Base-by-base conservation (phyloP, 64 coral and sea anemone species). In the Porites lutea region DNA sequence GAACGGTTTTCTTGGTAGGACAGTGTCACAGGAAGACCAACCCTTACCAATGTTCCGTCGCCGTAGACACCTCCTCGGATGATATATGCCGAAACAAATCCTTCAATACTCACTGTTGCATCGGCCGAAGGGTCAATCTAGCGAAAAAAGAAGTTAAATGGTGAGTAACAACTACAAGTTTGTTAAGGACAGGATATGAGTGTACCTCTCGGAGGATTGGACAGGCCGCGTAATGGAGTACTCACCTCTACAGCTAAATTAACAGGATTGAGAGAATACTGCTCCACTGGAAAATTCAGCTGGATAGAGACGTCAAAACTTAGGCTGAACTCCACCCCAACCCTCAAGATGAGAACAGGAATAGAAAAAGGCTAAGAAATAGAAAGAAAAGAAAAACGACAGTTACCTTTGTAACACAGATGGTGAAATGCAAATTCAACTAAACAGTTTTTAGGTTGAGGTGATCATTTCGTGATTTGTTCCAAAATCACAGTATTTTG, bases 161-260 rank as follows among this genome's bases (percentile, higher is more conserved):
- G 27, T 37, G 27, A 37, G 27, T 37, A 37, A 37, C 27, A 37
- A 37, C 27, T 37, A 37, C 27, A 37, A 37, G 27, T 37, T 37
- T 37, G 27, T 37, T 37, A 37, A 37, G 27, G 27, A 37, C 27
- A 37, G 27, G 27, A 37, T 37, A 37, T 37, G 27, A 37, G 27
- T 37, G 27, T 37, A 37, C 27, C 27, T 37, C 10, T 55, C 5
- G 10, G 5, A 55, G 53, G 5, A 55, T 7, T 5, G 53, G 5
- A 55, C 5, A 0, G 10, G 53, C 10, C 53, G 5, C 5, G 10
- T 55, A 21, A 21, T 69, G 19, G 15, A 69, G 8, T 16, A 16
- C 13, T 73, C 55, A 88, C 86, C 71, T 75, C n/a, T n/a, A 88
- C 49, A 27, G 86, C 70, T 45, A 88, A 14, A 53, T 88, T 76